Percentiles rank a stretch among this genome's conserved stretches.
These are phyloP conservation scores for Ptiloglossa arizonensis DNA, from an alignment of 1,140 invertebrate genomes.

Conservation along the genomic window DNA sequence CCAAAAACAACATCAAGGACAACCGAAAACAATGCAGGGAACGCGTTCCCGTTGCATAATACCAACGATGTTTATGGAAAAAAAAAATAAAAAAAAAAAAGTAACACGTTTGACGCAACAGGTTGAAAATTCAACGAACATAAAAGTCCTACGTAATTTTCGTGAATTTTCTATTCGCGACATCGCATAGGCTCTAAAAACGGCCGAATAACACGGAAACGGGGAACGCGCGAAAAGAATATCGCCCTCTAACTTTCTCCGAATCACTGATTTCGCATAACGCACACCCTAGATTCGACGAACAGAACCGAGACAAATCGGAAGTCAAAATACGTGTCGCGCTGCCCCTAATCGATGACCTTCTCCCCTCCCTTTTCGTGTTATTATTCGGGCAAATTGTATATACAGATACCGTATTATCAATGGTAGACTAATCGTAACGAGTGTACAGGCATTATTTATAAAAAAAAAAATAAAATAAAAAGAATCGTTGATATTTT, in stretches of 20 bases:
- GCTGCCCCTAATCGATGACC: not conserved
- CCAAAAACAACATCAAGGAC: not conserved
- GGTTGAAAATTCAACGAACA: conserved; percentile 49
- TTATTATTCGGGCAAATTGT: not conserved
- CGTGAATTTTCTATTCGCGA: conserved; percentile 19
- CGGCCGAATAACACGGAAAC: conserved; percentile 17
- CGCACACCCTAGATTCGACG: not conserved
- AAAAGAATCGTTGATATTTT: not conserved
- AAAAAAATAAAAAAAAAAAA: conserved; percentile 6
- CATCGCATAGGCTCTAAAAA: not conserved
- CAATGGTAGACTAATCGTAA: not conserved
- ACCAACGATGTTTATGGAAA: not conserved
- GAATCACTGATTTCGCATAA: conserved; percentile 41
- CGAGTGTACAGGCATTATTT: not conserved
- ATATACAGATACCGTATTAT: conserved; percentile 6
- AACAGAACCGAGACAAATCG: not conserved
- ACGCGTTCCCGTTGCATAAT: not conserved
- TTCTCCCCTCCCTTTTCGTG: not conserved
- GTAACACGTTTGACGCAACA: conserved; percentile 47
- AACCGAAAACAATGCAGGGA: conserved; percentile 17
- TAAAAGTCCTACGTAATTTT: conserved; percentile 22
- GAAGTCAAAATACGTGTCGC: not conserved
- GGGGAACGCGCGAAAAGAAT: conserved; percentile 23
- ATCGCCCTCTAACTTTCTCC: conserved; percentile 51
- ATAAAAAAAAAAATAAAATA: not conserved